Conservation (phyloP, 1,140 invertebrate genomes). For the Lordiphosa stackelbergi region DNA sequence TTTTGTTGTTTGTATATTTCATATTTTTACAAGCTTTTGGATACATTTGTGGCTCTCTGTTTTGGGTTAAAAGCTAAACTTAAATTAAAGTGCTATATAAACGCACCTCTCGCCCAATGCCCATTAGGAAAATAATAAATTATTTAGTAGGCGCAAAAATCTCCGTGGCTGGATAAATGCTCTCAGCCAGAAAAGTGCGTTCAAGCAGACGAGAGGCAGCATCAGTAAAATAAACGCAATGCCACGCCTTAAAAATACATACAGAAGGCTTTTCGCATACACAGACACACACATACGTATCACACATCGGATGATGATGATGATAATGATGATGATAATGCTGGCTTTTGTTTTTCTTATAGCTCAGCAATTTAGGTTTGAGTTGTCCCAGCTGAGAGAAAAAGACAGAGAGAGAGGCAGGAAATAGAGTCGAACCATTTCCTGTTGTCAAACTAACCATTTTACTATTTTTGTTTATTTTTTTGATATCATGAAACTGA, state of each 20-base stretch:
- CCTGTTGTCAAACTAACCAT: slow-evolving; percentile 17
- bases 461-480: background rate
- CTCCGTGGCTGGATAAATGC: slow-evolving; percentile 47
- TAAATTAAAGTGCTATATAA: slow-evolving; percentile 20
- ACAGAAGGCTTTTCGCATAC: slow-evolving; percentile 14
- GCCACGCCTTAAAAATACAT: slow-evolving; percentile 12
- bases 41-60: too few species aligned
- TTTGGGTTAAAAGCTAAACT: background rate
- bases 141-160: slow-evolving; percentile 49
- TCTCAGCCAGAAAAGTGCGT: slow-evolving; percentile 50
- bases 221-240: too few species aligned
- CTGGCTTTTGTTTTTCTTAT: slow-evolving; percentile 25
- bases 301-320: slow-evolving; percentile 5
- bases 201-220: slow-evolving; percentile 28
- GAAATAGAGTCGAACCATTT: slow-evolving; percentile 19
- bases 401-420: background rate
- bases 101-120: slow-evolving; percentile 24
- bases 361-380: slow-evolving; percentile 9
- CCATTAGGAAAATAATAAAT: slow-evolving; percentile 51
- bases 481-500: slow-evolving; percentile 17
- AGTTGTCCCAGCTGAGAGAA: slow-evolving; percentile 10
- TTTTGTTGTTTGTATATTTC: too few species aligned
- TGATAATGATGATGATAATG: background rate
- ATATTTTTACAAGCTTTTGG: too few species aligned
- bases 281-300: slow-evolving; percentile 19